A percentile compares a stretch with the other conserved stretches of the same genome.
Evolutionary conservation across 2,113 vertebrate genomes (phyloP).

Genomic region (Heterotilapia buettikoferi): DNA sequence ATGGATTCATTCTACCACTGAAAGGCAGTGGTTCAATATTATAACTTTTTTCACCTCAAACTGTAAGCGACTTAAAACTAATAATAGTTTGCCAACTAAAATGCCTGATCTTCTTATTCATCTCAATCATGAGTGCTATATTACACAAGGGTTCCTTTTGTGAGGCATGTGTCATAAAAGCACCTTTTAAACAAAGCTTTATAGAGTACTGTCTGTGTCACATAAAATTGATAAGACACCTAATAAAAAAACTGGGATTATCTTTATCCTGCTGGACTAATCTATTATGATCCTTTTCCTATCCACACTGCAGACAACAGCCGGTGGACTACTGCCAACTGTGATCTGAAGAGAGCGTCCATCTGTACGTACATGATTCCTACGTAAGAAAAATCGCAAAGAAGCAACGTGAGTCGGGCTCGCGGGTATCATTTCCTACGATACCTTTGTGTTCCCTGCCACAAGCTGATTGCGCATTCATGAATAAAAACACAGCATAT

Average conservation of each 20-base stretch:
- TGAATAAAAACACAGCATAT: constrained; percentile 21
- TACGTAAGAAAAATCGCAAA: constrained; percentile 10
- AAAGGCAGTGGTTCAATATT: neutral
- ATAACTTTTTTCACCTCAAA: fast-evolving
- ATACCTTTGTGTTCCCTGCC: neutral
- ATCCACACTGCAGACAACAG: constrained; percentile 46
- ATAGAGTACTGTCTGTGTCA: neutral
- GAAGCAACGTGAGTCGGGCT: neutral
- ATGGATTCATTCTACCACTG: neutral
- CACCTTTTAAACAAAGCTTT: neutral
- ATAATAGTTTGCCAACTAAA: neutral
- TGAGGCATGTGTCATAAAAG: neutral
- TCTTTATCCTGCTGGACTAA: neutral
- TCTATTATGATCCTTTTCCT: neutral
- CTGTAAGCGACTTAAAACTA: neutral
- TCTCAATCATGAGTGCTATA: neutral
- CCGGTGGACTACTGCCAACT: constrained; percentile 59
- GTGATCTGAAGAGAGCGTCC: constrained; percentile 58
- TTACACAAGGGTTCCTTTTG: neutral
- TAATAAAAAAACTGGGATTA: neutral
- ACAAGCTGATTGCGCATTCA: neutral
- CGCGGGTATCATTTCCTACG: neutral
- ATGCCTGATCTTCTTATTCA: neutral
- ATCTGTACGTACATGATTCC: constrained; percentile 50
- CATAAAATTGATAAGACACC: neutral